Base-by-base conservation (phyloP, 53 echinoderm and acorn worm species). In the Henricia sp. region DNA sequence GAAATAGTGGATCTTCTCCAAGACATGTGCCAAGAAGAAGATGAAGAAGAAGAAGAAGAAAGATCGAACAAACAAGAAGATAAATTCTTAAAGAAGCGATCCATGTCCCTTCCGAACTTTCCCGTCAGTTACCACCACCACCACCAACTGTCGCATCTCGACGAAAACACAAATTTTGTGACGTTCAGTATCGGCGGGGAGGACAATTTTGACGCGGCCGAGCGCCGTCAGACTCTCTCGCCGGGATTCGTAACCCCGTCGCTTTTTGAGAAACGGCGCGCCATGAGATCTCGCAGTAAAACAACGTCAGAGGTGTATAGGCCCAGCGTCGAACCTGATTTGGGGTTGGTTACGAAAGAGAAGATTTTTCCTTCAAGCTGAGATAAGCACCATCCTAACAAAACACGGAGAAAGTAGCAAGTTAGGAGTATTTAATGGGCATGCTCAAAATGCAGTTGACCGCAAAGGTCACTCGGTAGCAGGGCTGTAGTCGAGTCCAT, bases 51-150 rank as follows among this genome's bases (percentile, higher is more conserved):
- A 46, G 52, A 36, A 25, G 66, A 88, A 16, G 84, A 84, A 43
- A 40, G 21, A 12, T 39, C 54, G 1, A 39, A 77, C 44, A 44
- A 69, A 34, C 48, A 80, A 25, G 33, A 41, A 14, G 26, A 64
- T 10, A 39, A 42, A 16, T 63, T n/a, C 33, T 38, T 42, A 39
- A 82, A 72, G 52, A 42, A 71, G 43, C 34, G 74, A 25, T 89
- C 89, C 1, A 62, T 74, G 57, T 89, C 89, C 0, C 74, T 89
- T 21, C 88, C 89, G 2, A 72, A 72, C 30, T 89, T 84, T 3
- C 89, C 89, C 0, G 46, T 73, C 68, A 43, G 83, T 40, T 64
- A 72, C 35, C 63, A 63, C 27, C 34, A 41, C 23, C 44, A 44
- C 9, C 72, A 32, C 19, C 64, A 85, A 39, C 20, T 73, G n/a